Base-by-base conservation (phyloP, 2,113 vertebrate species). In the Prunella fulvescens region DNA sequence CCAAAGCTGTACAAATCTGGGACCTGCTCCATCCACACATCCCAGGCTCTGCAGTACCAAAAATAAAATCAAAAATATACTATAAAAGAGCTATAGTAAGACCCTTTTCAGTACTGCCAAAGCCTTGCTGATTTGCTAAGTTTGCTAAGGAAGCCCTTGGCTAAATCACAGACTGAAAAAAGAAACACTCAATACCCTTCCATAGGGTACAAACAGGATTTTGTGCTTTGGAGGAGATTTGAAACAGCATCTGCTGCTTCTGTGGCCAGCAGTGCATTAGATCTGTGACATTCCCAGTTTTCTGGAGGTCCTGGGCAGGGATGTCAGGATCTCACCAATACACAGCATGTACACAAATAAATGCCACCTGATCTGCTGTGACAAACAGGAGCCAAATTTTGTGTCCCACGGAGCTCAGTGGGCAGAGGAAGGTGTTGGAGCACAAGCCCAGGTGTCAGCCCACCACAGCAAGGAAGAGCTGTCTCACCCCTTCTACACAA, bases 401-500 rank as follows among this genome's bases (percentile, higher is more conserved):
- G 45, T 11, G 13, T 53, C 29, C 54, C n/a, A 23, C 35, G 33
- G 40, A 12, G 33, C 60, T 54, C 33, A 16, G 33, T 0, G 9
- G 28, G 57, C 80, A 77, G 24, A 64, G 35, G 16, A 54, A 39
- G 33, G 67, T 22, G 29, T 14, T 9, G 9, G 29, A 71, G 44
- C 57, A 45, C 37, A 57, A 77, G 62, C 22, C 44, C 44, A 79
- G 51, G 33, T 3, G 5, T 3, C 61, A 58, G 50, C 17, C 16
- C 15, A 1, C 7, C 16, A 6, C 12, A 9, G 12, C 0, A 0
- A 53, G 33, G 22, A 39, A 37, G 14, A 73, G 5, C 11, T 9
- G 7, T 5, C 51, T 48, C 51, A n/a, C 13, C n/a, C 18, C 54
- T 39, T 13, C 42, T 9, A 1, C 1, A 18, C 7, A n/a, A 16